phyloP scores from a whole-genome alignment of 2,113 vertebrate species.

The Cyphomyrus discorhynchus region DNA sequence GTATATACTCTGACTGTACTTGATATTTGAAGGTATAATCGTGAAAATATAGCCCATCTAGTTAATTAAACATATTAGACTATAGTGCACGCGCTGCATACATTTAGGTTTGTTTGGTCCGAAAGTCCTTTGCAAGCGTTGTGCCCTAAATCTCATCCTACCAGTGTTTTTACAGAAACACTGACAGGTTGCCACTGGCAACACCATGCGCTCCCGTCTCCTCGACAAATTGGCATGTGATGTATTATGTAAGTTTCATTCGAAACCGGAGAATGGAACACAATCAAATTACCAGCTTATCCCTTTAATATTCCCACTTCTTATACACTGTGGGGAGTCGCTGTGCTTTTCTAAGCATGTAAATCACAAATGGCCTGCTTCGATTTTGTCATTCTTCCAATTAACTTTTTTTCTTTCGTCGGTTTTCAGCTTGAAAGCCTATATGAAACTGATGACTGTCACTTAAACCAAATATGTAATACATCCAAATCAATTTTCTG shows the following conservation, averaged over 20 bases:
- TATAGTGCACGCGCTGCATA: neutral
- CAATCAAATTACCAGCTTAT: neutral
- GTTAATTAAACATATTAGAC: neutral
- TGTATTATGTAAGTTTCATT: neutral
- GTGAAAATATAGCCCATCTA: neutral
- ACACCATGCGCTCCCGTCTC: slow-evolving; percentile 28
- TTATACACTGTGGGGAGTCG: neutral
- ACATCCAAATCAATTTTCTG: neutral
- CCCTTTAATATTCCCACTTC: neutral
- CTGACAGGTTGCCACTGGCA: slow-evolving; percentile 40
- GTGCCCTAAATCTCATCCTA: neutral
- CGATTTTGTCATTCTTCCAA: neutral
- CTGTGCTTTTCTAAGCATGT: neutral
- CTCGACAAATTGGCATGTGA: slow-evolving; percentile 6
- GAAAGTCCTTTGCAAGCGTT: neutral
- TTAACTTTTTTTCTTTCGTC: neutral
- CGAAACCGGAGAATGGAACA: neutral
- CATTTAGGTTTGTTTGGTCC: neutral
- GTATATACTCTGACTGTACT: neutral
- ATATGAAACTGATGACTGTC: neutral
- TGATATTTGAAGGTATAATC: neutral
- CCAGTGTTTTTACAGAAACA: slow-evolving; percentile 30
- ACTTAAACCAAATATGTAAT: neutral
- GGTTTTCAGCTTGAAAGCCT: neutral
- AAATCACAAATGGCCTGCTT: neutral